These are phyloP conservation scores for Mythimna loreyi DNA, from an alignment of 2,888 invertebrate genomes.

Conservation along the genomic window DNA sequence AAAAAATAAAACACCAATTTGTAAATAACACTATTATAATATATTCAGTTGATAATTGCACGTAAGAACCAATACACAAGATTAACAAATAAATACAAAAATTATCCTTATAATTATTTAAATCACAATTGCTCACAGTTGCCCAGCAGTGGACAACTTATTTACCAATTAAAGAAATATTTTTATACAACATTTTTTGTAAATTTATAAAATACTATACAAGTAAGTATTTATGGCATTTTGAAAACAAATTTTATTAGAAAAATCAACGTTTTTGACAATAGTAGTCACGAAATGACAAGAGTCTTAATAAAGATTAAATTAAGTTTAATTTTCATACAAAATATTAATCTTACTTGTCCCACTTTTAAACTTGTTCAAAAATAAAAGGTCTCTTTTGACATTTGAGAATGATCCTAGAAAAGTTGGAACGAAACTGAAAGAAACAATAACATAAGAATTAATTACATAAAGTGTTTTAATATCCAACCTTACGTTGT, in stretches of 20 bases:
- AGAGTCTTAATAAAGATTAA: no score
- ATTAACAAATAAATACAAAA: conserved; percentile 62
- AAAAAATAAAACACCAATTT: conserved; percentile 19
- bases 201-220: conserved; percentile 6
- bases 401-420: no score
- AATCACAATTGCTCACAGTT: conserved; percentile 56
- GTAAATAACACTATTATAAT: conserved; percentile 58
- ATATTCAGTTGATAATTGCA: conserved; percentile 61
- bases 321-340: no score
- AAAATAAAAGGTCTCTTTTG: no score
- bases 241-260: background rate
- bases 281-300: no score
- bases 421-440: no score
- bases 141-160: conserved; percentile 16
- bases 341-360: background rate
- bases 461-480: no score
- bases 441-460: no score
- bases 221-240: background rate
- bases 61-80: conserved; percentile 53
- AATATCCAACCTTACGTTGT: no score
- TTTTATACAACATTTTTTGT: conserved; percentile 18
- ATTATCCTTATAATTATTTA: conserved; percentile 62
- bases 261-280: background rate
- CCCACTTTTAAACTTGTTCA: no score
- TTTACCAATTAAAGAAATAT: conserved; percentile 20